Evolutionary conservation across 2,888 invertebrate genomes (phyloP).

Genomic region (Dasysyrphus albostriatus): DNA sequence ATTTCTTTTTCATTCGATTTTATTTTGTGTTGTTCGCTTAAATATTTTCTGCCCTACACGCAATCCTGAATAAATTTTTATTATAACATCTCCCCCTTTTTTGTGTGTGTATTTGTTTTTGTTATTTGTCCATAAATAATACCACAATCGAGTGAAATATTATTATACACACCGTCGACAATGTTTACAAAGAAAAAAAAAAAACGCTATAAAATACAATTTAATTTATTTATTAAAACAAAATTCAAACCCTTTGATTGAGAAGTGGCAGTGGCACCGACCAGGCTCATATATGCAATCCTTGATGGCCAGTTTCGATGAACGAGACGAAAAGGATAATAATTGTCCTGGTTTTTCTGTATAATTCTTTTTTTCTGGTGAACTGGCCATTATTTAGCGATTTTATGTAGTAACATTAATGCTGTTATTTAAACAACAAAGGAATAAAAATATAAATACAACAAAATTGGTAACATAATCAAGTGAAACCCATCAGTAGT

Average conservation of each 20-base stretch:
- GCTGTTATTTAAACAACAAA: constrained; percentile 30
- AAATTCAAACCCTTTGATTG: constrained; percentile 46
- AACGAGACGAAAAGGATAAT: constrained; percentile 10
- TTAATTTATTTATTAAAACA: constrained; percentile 53
- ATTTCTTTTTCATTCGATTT: constrained; percentile 59
- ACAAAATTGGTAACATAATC: constrained; percentile 38
- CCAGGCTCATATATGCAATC: neutral
- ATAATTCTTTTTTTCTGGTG: neutral
- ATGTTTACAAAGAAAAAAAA: neutral
- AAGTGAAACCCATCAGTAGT: constrained; percentile 26
- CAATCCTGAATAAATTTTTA: constrained; percentile 28
- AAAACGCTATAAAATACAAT: constrained; percentile 30
- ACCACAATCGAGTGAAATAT: constrained; percentile 43
- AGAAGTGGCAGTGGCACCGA: neutral
- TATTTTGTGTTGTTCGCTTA: constrained; percentile 38
- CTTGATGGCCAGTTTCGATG: constrained; percentile 27
- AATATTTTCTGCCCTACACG: constrained; percentile 24
- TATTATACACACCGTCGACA: constrained; percentile 23
- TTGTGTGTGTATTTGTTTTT: neutral
- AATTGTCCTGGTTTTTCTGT: constrained; percentile 13
- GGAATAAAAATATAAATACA: neutral
- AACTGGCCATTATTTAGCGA: constrained; percentile 53
- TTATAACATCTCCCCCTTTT: constrained; percentile 3
- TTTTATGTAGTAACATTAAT: constrained; percentile 50
- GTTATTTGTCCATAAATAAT: constrained; percentile 30